Percentiles rank a stretch among this genome's conserved stretches.
These are phyloP conservation scores for Epinephelus cyanopodus DNA, from an alignment of 2,113 vertebrate genomes.

Conservation along the genomic window DNA sequence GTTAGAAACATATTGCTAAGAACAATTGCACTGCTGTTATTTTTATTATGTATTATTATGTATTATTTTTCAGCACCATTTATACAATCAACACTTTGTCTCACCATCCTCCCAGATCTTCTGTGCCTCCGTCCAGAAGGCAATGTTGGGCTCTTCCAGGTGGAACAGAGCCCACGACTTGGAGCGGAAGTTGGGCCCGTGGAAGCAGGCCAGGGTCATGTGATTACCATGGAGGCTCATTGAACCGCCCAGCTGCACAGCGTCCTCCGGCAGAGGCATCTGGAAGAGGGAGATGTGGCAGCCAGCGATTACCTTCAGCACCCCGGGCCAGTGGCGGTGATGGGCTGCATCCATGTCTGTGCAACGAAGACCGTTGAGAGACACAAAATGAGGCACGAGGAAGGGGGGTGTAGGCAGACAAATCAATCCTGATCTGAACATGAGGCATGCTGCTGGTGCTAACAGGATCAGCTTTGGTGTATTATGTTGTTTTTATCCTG, in stretches of 20 bases:
- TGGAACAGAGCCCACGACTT: slow-evolving; percentile 99
- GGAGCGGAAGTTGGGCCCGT: slow-evolving; percentile 98
- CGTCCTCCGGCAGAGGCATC: slow-evolving; percentile 94
- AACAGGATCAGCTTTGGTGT: slow-evolving; percentile 8
- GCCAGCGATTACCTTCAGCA: slow-evolving; percentile 93
- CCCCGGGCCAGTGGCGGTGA: slow-evolving; percentile 97
- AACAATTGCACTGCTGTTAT: too few relatives aligned
- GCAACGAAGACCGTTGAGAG: slow-evolving; percentile 37
- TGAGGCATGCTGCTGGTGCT: not conserved
- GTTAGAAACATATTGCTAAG: not conserved
- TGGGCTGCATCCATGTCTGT: slow-evolving; percentile 95
- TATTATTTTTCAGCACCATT: not conserved
- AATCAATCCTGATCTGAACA: slow-evolving; percentile 22
- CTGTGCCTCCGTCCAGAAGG: slow-evolving; percentile 99
- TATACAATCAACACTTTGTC: not conserved
- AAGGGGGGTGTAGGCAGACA: not conserved
- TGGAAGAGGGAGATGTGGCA: slow-evolving; percentile 99
- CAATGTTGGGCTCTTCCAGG: slow-evolving; percentile 98
- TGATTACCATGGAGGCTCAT: slow-evolving; percentile 99
- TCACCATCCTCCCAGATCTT: slow-evolving; percentile 98
- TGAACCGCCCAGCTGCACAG: slow-evolving; percentile 96
- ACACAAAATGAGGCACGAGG: not conserved
- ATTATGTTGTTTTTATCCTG: slow-evolving; percentile 1
- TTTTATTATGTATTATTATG: not conserved
- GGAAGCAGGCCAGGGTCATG: slow-evolving; percentile 98